Evolutionary conservation across 30 jellyfish, hydroid and myxozoan species (phyloP), one percentile per base, ranked within the genome.

Genomic region (Aurelia sp.): DNA sequence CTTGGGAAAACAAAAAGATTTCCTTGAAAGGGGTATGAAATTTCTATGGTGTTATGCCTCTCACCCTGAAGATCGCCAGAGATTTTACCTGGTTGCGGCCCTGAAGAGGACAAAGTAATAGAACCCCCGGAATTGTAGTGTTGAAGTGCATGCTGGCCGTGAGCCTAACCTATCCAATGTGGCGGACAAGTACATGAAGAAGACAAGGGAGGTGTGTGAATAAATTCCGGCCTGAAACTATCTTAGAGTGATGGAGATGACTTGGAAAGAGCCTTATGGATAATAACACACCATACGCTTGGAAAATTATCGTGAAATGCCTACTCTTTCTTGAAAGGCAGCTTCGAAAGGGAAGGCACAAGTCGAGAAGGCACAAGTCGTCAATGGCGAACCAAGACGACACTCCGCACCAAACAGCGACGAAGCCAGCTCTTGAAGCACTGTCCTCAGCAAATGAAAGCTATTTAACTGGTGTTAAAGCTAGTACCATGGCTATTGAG

Each of bases 241-340:
- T 71, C 35, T 13, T 51, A 52, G 22, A 84, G 87, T 35, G 13
- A 71, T 84, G 93, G 84, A 84, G 76, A 60, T 76, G 93, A 71
- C 74, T 71, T 84, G 93, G 93, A 84, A 52, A 44, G 70, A 72
- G 78, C 93, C 93, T 58, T 84, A 84, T 84, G 93, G 93, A 84
- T 84, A 84, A 66, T 37, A 51, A 63, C 40, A 61, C 57, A 17
- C 67, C 77, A 62, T 53, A 58, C 81, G 62, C 81, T 55, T 12
- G 67, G 40, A 60, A 69, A 30, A 71, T 57, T 55, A 17, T 84
- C 48, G 82, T 67, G 82, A 76, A 84, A 84, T 84, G 93, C 93
- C 93, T 64, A 44, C 87, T 84, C 93, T 84, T 60, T 63, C 76
- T 84, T 73, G 70, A 84, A 71, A 73, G 93, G 87, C 87, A 84